Base-by-base conservation (phyloP, 2,113 vertebrate species). In the Petrocephalus zakoni region DNA sequence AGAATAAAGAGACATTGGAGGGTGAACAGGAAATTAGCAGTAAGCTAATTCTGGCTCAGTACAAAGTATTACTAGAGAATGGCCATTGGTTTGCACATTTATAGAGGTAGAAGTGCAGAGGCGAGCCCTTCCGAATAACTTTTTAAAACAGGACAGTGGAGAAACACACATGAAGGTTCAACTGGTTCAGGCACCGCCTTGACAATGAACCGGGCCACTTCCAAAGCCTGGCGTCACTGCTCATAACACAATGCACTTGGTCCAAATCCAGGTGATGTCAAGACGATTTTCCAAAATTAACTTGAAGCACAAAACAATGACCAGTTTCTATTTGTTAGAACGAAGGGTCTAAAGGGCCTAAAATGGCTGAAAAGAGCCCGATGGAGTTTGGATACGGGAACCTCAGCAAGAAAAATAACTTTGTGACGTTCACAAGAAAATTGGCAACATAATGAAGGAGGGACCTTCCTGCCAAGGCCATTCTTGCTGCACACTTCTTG, bases 241-340 rank as follows among this genome's bases (percentile, higher is more conserved):
- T 89, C 78, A 88, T 88, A 83, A 49, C 88, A 83, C 29, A 29
- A 25, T 47, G 37, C 75, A 83, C 53, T 47, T 84, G 78, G 88
- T 83, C 53, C n/a, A 56, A 0, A 9, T 84, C 78, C 88, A 88
- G 56, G 13, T 46, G 17, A 78, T n/a, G 42, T 29, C 42, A 49
- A 55, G 88, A 78, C 75, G 58, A 61, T 19, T 89, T 86, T 86
- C 83, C 83, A 72, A 51, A 68, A 85, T 86, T 22, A 21, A 85
- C 46, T 42, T 37, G 72, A 17, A 89, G 49, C 15, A 89, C 22
- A 61, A 61, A 89, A 89, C 82, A 89, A 89, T 72, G 58, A 47
- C 47, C 46, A 4, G 47, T 49, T 15, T 89, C 29, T 85, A 6
- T 29, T 10, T 1, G 34, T 42, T 25, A 34, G 25, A 37, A 17